Evolutionary conservation across 2,797 vertebrate species (phyloP).

Genomic region (Rhyacichthys aspro): DNA sequence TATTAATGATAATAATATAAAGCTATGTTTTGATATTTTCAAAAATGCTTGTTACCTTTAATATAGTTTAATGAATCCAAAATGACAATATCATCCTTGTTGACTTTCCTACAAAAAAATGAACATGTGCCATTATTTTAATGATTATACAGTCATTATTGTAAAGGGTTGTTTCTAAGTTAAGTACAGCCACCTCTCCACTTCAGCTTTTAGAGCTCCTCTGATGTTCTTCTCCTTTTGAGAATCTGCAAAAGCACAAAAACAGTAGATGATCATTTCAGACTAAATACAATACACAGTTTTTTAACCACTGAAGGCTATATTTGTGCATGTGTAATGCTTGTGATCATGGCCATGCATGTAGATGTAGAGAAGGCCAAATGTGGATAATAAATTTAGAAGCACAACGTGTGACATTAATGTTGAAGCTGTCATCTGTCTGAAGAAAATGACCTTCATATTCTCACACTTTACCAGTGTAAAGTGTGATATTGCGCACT

Average conservation of each 20-base stretch:
- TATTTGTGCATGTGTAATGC: too few relatives aligned
- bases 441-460: too few relatives aligned
- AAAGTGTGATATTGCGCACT: too few relatives aligned
- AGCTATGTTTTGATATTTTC: neutral
- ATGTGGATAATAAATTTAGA: too few relatives aligned
- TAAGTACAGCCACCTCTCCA: constrained; percentile 81
- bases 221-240: constrained; percentile 83
- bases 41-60: constrained; percentile 76
- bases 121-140: neutral
- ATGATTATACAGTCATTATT: neutral
- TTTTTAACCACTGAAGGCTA: too few relatives aligned
- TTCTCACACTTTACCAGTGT: too few relatives aligned
- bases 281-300: too few relatives aligned
- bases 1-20: too few relatives aligned
- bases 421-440: too few relatives aligned
- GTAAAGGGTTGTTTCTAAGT: neutral
- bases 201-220: constrained; percentile 82
- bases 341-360: too few relatives aligned
- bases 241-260: constrained; percentile 76
- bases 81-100: constrained; percentile 84
- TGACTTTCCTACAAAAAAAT: constrained; percentile 78
- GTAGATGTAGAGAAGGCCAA: too few relatives aligned
- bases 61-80: constrained; percentile 89
- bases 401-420: too few relatives aligned
- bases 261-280: neutral